phyloP scores from a whole-genome alignment of 1,140 invertebrate species.

The Drosophila repleta region DNA sequence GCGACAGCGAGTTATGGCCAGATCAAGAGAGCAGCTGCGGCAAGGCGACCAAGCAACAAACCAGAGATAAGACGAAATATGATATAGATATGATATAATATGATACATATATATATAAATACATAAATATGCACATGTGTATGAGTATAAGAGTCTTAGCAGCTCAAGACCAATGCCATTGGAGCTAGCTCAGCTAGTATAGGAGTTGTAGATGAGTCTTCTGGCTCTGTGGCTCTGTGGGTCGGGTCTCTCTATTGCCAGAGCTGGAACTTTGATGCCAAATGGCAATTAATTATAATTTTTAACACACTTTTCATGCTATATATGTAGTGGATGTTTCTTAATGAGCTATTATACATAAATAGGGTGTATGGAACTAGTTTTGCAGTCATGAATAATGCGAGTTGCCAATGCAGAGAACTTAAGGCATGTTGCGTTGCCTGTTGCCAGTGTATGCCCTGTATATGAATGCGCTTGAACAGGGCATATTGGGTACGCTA shows the following conservation, averaged over 20 bases:
- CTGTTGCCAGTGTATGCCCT: not conserved
- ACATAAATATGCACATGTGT: too few species aligned
- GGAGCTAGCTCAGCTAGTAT: too few species aligned
- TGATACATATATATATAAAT: too few species aligned
- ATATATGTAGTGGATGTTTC: slow-evolving; percentile 15
- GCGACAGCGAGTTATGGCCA: slow-evolving; percentile 31
- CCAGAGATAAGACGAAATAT: too few species aligned
- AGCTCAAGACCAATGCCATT: too few species aligned
- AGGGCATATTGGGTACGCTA: too few species aligned
- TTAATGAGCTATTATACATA: slow-evolving; percentile 24
- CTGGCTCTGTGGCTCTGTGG: too few species aligned
- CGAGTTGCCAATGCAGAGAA: not conserved
- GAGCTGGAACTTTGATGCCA: slow-evolving; percentile 41
- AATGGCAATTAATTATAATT: slow-evolving; percentile 68
- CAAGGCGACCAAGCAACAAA: too few species aligned
- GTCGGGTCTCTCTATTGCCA: not conserved
- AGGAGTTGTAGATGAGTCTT: too few species aligned
- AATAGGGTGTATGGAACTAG: slow-evolving; percentile 28
- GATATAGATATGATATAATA: too few species aligned
- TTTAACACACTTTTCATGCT: slow-evolving; percentile 43
- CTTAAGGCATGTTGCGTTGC: not conserved
- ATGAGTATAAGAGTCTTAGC: too few species aligned
- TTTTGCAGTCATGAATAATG: slow-evolving; percentile 42
- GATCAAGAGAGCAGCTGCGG: not conserved
- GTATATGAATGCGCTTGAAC: too few species aligned